Base-by-base conservation (phyloP, 92 coral and sea anemone species). In the Palythoa heliodiscus region DNA sequence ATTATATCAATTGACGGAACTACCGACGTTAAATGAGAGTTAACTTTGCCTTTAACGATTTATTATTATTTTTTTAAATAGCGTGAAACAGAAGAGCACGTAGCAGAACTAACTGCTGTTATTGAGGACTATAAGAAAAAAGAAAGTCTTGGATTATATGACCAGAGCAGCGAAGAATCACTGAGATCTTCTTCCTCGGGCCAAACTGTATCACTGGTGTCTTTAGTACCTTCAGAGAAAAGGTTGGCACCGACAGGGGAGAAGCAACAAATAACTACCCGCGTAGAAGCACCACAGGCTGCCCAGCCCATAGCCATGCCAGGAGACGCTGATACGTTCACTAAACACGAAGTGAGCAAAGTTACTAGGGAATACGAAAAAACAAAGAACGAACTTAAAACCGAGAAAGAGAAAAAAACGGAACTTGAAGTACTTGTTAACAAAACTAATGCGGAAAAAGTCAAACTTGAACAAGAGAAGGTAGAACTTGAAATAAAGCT, bases 401-500 rank as follows among this genome's bases (percentile, higher is more conserved):
- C 92, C 8, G 99, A 95, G 77, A 91, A 87, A 73, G 99, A 95
- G 71, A 95, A 85, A 69, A 83, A 82, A 7, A 54, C 90, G 12
- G 91, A 91, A 16, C 74, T 88, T 25, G 95, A 94, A 67, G 77
- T 73, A 86, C 89, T 86, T 72, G 83, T 94, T 54, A 72, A 78
- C 48, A 71, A 76, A 47, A 71, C 87, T 24, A 93, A 88, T 37
- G 82, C 88, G 13, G 92, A 92, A 40, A 94, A 96, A 54, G 86
- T 96, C 64, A 70, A 83, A 43, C 40, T 89, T 71, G 95, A 94
- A 64, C 98, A 91, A 85, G 96, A 89, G 87, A 89, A 92, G 74
- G 71, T 84, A 48, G 96, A 94, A 55, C 78, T 91, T 6, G 96
- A 91, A 75, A 94, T 91, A 10, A 91, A 86, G 53, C 72, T 96